Percentiles rank a stretch among this genome's conserved stretches.
phyloP scores from a whole-genome alignment of 2,113 vertebrate species.

The Elanoides forficatus region DNA sequence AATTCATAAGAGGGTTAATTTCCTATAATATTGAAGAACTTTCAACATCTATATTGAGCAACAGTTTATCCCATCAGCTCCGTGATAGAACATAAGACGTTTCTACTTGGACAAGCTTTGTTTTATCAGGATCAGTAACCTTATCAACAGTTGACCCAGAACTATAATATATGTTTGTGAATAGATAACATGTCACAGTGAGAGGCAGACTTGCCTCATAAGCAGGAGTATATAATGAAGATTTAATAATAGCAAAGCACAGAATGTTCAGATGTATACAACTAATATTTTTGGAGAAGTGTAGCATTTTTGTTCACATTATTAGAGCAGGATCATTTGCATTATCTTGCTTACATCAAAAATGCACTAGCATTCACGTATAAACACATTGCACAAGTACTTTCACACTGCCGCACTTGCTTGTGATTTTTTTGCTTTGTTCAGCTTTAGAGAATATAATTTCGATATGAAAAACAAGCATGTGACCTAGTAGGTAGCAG shows the following conservation, averaged over 20 bases:
- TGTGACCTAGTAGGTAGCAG: background rate
- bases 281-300: constrained; percentile 7
- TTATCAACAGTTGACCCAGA: constrained; percentile 94
- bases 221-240: constrained; percentile 68
- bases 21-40: constrained; percentile 13
- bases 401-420: background rate
- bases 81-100: constrained; percentile 84
- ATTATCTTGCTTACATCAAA: background rate
- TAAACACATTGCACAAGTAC: background rate
- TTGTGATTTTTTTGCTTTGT: constrained; percentile 27
- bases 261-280: background rate
- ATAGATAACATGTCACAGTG: constrained; percentile 86
- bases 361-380: background rate
- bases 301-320: background rate
- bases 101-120: constrained; percentile 88
- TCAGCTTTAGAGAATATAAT: background rate
- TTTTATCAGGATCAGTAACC: constrained; percentile 91
- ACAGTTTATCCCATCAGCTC: constrained; percentile 77
- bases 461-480: background rate
- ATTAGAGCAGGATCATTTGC: background rate
- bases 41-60: constrained; percentile 54
- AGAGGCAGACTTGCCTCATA: constrained; percentile 64
- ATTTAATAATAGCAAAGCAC: constrained; percentile 65
- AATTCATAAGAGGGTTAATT: background rate
- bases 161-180: constrained; percentile 74